Evolutionary conservation across 2,113 vertebrate species (phyloP).

Genomic region (Gulo gulo): DNA sequence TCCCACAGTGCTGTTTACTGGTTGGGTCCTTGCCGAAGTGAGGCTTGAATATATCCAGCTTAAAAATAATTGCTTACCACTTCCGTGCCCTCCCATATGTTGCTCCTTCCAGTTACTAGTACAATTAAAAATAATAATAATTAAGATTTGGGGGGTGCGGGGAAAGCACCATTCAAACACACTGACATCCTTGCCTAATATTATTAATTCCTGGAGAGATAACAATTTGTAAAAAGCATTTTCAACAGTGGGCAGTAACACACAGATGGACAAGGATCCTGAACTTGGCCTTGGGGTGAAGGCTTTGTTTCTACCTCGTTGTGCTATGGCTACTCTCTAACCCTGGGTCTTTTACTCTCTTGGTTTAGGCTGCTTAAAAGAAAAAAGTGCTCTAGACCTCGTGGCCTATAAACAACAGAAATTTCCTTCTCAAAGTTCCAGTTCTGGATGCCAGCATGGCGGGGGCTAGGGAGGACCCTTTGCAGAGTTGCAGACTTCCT

Average conservation of each 20-base stretch:
- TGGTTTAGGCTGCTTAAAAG: neutral
- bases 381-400: neutral
- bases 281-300: neutral
- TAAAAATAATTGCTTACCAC: slow-evolving; percentile 76
- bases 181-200: neutral
- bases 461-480: neutral
- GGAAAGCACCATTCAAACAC: neutral
- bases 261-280: neutral
- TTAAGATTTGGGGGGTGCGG: neutral
- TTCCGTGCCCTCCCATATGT: slow-evolving; percentile 74
- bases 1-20: slow-evolving; percentile 74
- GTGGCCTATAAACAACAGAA: neutral
- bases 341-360: neutral
- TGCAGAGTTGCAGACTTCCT: neutral
- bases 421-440: neutral
- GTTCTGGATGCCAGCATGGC: neutral
- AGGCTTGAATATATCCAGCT: slow-evolving; percentile 66
- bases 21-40: slow-evolving; percentile 57
- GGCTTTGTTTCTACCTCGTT: neutral
- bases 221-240: neutral
- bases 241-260: neutral
- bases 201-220: neutral
- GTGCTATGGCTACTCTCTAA: neutral
- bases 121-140: neutral
- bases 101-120: slow-evolving; percentile 51